Percentiles rank a stretch among this genome's conserved stretches.
phyloP scores from a whole-genome alignment of 2,888 invertebrate species.

The Cistogaster globosa region DNA sequence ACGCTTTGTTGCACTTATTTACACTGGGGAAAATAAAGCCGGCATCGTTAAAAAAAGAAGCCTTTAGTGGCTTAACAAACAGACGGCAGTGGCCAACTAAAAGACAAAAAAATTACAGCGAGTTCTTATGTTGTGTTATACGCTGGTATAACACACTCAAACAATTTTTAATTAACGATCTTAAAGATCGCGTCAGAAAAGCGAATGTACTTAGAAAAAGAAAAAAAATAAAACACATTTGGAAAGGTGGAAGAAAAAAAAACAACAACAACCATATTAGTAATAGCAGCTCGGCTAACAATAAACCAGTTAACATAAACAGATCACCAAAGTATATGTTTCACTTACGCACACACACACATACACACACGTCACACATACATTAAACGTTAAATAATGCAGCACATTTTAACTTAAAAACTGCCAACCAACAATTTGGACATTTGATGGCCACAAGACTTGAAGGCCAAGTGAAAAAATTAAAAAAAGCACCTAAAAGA shows the following conservation, averaged over 20 bases:
- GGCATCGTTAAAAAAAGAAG: conserved; percentile 9
- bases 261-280: conserved; percentile 21
- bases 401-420: conserved; percentile 25
- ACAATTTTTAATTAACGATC: conserved; percentile 75
- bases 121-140: conserved; percentile 55
- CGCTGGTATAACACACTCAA: conserved; percentile 71
- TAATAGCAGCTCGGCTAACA: conserved; percentile 55
- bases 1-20: conserved; percentile 30
- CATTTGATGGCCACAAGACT: conserved; percentile 46
- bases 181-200: conserved; percentile 73
- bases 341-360: conserved; percentile 2
- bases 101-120: conserved; percentile 59
- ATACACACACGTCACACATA: conserved; percentile 3
- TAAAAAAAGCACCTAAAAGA: conserved; percentile 34
- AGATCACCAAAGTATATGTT: conserved; percentile 66
- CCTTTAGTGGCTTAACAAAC: conserved; percentile 16
- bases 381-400: conserved; percentile 26
- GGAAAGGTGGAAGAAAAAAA: background rate
- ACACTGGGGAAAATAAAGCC: conserved; percentile 7
- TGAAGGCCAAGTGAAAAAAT: background rate
- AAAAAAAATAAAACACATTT: conserved; percentile 24
- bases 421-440: conserved; percentile 41
- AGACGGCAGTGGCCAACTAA: background rate
- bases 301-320: conserved; percentile 71
- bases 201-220: conserved; percentile 68